These are phyloP conservation scores for Tribolium freemani DNA, from an alignment of 2,888 invertebrate species.

Conservation along the genomic window DNA sequence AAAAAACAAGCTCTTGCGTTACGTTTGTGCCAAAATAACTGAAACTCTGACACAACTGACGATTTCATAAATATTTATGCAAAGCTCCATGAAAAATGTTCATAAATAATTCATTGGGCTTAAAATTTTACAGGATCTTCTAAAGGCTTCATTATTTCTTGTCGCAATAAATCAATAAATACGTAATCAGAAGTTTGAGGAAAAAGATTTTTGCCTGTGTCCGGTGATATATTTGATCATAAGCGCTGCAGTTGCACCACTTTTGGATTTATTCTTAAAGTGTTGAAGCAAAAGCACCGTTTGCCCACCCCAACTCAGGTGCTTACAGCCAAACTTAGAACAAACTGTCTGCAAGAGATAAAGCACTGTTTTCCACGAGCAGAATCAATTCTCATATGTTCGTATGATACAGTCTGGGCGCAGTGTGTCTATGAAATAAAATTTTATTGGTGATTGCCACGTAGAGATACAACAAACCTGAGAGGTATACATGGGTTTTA, in stretches of 20 bases:
- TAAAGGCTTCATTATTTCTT: constrained; percentile 1
- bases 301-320: constrained; percentile 24
- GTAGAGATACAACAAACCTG: not conserved
- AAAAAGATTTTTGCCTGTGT: not conserved
- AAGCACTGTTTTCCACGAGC: constrained; percentile 1
- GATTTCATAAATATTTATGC: constrained; percentile 39
- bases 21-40: constrained; percentile 10
- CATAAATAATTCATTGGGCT: constrained; percentile 37
- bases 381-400: constrained; percentile 24
- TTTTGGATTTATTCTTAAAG: constrained; percentile 31
- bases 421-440: constrained; percentile 1
- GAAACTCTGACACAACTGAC: constrained; percentile 4
- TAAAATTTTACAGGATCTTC: constrained; percentile 30
- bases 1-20: not conserved
- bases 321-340: constrained; percentile 36
- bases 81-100: constrained; percentile 17
- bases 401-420: constrained; percentile 3
- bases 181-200: constrained; percentile 11
- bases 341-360: constrained; percentile 37
- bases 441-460: constrained; percentile 7
- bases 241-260: constrained; percentile 32
- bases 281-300: constrained; percentile 17
- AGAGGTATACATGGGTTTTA: not conserved
- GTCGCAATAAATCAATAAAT: constrained; percentile 34
- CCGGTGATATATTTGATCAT: constrained; percentile 10